phyloP scores from a whole-genome alignment of 2,797 vertebrate genomes.

The Sylvilagus floridanus region DNA sequence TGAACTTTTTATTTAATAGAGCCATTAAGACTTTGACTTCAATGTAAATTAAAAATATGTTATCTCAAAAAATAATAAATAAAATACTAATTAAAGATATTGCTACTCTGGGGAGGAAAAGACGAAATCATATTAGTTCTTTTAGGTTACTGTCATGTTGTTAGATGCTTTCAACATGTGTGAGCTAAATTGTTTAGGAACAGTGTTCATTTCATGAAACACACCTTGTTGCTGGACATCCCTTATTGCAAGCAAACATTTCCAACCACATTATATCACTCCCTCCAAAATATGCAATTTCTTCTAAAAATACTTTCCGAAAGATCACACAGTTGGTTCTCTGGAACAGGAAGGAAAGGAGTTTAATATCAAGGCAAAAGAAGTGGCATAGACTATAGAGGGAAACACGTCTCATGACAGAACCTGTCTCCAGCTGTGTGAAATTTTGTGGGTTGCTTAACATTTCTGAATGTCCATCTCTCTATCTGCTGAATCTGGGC shows the following conservation, averaged over 20 bases:
- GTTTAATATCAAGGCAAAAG: not conserved
- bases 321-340: not conserved
- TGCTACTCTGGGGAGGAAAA: no score
- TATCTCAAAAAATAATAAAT: no score
- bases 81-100: no score
- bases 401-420: not conserved
- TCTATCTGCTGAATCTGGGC: not conserved
- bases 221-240: not conserved
- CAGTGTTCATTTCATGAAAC: slow-evolving; percentile 30
- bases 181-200: not conserved
- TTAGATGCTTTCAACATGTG: slow-evolving; percentile 7
- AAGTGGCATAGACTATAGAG: not conserved
- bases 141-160: not conserved
- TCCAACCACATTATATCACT: not conserved
- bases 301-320: not conserved
- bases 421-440: not conserved
- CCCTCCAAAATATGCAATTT: not conserved
- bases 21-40: no score
- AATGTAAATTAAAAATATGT: no score
- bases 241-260: not conserved
- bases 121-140: slow-evolving; percentile 27
- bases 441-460: not conserved
- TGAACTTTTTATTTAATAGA: no score
- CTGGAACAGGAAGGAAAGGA: not conserved
- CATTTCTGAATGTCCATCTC: not conserved